These are phyloP conservation scores for Orbicella faveolata DNA, from an alignment of 64 coral and sea anemone genomes.

Conservation along the genomic window DNA sequence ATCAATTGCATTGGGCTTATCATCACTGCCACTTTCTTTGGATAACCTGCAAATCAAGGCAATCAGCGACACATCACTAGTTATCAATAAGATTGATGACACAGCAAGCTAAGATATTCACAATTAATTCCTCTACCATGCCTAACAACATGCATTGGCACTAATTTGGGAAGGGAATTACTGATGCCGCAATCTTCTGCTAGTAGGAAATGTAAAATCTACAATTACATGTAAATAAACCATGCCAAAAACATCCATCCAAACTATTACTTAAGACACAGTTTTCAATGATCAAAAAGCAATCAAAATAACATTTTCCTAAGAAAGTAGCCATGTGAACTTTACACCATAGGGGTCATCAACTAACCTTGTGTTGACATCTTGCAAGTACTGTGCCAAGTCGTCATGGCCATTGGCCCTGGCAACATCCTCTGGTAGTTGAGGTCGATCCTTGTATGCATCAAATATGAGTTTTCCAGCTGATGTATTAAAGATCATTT, in stretches of 20 bases:
- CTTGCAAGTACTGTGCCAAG: constrained; percentile 1
- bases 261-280: no score
- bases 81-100: not conserved
- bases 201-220: no score
- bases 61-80: not conserved
- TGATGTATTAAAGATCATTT: constrained; percentile 13
- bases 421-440: constrained; percentile 22
- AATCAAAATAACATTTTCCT: not conserved
- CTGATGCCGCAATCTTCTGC: no score
- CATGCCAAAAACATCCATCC: no score
- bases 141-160: no score
- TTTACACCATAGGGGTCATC: no score
- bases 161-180: no score
- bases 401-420: constrained; percentile 17
- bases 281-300: not conserved
- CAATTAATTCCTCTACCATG: no score
- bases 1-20: not conserved
- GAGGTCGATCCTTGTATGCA: constrained; percentile 11
- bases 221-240: no score
- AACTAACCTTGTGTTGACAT: constrained; percentile 11
- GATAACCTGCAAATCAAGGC: constrained; percentile 2
- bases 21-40: not conserved
- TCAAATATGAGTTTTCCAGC: constrained; percentile 11
- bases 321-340: not conserved
- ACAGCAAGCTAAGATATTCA: no score